Evolutionary conservation across 2,888 invertebrate species (phyloP).

Genomic region (Chalcis sispes): DNA sequence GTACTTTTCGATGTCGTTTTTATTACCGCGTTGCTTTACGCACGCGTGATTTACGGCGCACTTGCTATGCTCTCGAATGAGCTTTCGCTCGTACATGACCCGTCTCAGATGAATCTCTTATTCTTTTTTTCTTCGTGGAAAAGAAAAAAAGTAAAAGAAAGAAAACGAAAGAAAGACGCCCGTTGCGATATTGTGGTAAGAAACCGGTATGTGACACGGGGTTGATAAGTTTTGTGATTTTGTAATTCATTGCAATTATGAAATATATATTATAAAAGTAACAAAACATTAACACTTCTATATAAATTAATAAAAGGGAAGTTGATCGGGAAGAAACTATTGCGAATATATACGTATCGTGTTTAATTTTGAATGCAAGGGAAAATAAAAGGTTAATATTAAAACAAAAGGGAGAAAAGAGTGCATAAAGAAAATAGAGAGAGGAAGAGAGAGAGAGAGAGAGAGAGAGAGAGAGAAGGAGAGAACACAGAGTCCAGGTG

Average conservation of each 20-base stretch:
- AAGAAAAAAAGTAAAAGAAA: neutral
- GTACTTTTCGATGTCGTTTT: constrained; percentile 55
- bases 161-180: neutral
- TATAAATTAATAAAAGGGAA: no score
- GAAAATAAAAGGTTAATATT: no score
- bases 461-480: neutral
- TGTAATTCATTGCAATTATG: no score
- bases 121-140: neutral
- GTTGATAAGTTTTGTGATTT: no score
- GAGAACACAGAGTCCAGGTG: neutral
- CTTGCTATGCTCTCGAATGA: constrained; percentile 46
- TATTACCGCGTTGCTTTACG: constrained; percentile 39
- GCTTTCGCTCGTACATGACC: constrained; percentile 27
- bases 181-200: constrained; percentile 4
- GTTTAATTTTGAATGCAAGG: no score
- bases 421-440: neutral
- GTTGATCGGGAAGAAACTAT: no score
- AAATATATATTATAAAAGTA: no score
- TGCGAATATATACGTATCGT: no score
- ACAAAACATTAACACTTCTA: no score
- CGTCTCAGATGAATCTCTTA: constrained; percentile 28
- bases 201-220: no score
- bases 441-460: neutral
- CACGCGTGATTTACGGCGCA: constrained; percentile 49
- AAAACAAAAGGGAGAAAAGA: no score